Conservation (phyloP, 2,113 vertebrate genomes). For the Empidonax traillii region DNA sequence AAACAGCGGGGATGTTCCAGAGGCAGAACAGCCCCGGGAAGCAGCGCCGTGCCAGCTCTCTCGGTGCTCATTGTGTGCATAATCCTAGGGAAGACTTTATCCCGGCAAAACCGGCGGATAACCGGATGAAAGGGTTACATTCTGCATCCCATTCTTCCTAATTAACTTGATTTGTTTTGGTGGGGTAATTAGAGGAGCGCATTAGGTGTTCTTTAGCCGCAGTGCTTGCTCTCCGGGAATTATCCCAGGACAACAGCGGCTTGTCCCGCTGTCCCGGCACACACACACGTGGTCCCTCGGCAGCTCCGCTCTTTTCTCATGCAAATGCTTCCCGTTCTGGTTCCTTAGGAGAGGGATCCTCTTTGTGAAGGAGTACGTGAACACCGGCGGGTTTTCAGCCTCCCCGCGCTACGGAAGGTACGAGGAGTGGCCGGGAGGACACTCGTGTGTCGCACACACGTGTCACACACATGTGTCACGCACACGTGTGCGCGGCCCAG, state of each 20-base stretch:
- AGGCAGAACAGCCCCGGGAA: background rate
- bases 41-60: background rate
- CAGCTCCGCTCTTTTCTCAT: background rate
- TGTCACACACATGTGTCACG: background rate
- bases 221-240: background rate
- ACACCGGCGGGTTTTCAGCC: constrained; percentile 63
- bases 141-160: background rate
- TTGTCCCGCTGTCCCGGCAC: background rate
- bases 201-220: background rate
- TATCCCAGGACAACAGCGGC: background rate
- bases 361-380: constrained; percentile 85
- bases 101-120: background rate
- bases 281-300: background rate
- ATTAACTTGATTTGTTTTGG: constrained; percentile 35
- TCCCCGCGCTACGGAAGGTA: constrained; percentile 64
- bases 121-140: background rate
- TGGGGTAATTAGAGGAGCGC: constrained; percentile 17
- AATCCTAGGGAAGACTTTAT: background rate
- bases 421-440: background rate
- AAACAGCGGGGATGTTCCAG: background rate
- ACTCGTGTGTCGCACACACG: background rate
- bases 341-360: constrained; percentile 75
- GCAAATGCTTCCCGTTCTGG: background rate
- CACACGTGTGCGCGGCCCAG: background rate
- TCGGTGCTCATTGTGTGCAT: background rate